phyloP scores from a whole-genome alignment of 2,797 vertebrate genomes.

The Caiman crocodilus region DNA sequence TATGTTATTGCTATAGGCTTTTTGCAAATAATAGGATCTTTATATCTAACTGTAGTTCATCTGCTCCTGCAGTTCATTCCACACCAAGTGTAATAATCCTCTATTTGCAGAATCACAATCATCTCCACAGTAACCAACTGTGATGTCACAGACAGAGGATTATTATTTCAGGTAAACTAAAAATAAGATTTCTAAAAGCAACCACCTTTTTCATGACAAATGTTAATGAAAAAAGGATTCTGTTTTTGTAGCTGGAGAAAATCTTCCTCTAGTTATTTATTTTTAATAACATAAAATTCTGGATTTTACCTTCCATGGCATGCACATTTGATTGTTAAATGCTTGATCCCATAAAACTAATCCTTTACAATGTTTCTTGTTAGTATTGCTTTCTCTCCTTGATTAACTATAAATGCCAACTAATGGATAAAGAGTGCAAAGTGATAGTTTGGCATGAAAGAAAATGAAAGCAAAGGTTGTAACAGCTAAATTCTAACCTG shows the following conservation, averaged over 20 bases:
- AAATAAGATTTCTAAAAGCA: background rate
- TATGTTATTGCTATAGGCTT: slow-evolving; percentile 10
- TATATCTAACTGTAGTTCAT: slow-evolving; percentile 36
- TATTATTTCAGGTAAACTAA: slow-evolving; percentile 24
- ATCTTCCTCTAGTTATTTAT: background rate
- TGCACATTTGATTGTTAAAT: background rate
- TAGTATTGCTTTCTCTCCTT: background rate
- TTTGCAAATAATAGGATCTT: slow-evolving; percentile 42
- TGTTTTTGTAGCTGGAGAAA: background rate
- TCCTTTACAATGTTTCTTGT: background rate
- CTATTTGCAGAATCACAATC: slow-evolving; percentile 48
- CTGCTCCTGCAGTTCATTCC: slow-evolving; percentile 4
- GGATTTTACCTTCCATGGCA: background rate
- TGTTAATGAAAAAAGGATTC: background rate
- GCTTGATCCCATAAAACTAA: background rate
- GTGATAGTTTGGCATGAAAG: background rate
- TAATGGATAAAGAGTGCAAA: background rate
- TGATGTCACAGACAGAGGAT: slow-evolving; percentile 22
- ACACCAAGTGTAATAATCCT: slow-evolving; percentile 53
- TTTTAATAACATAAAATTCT: background rate
- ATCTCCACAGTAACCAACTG: slow-evolving; percentile 42
- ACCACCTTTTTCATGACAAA: background rate
- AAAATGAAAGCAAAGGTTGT: background rate
- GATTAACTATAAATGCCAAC: background rate
- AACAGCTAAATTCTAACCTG: background rate